These are phyloP conservation scores for Limosa lapponica DNA, from an alignment of 2,797 vertebrate species.

Conservation along the genomic window DNA sequence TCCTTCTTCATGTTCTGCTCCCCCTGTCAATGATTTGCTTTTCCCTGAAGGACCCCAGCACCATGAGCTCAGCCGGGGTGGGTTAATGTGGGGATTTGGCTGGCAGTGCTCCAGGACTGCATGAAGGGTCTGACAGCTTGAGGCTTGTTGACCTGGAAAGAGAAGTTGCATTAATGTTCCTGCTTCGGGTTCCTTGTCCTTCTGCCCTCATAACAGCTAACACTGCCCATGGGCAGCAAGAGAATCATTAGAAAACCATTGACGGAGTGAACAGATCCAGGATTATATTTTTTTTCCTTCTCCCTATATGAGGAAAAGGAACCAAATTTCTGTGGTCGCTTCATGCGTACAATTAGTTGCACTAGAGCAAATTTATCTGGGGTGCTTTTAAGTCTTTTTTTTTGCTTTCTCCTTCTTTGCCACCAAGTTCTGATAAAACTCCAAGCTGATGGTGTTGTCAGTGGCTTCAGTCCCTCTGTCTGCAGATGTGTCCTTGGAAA, in stretches of 20 bases:
- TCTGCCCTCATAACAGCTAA: not conserved
- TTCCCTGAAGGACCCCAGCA: not conserved
- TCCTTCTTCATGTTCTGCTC: not conserved
- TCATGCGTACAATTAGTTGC: not conserved
- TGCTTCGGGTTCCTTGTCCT: not conserved
- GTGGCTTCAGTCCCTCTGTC: not conserved
- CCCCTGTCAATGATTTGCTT: not conserved
- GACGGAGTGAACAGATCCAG: not conserved
- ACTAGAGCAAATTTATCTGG: not conserved
- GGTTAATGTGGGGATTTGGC: not conserved
- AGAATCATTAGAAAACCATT: not conserved
- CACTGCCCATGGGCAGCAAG: not conserved
- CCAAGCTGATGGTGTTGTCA: not conserved
- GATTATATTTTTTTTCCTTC: not conserved
- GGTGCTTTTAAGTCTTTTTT: not conserved
- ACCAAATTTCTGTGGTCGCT: not conserved
- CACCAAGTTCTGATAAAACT: not conserved
- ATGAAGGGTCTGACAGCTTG: not conserved
- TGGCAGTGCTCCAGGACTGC: not conserved
- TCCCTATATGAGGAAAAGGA: not conserved
- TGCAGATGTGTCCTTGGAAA: not conserved
- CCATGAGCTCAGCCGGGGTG: accelerated
- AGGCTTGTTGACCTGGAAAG: accelerated
- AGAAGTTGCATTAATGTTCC: not conserved
- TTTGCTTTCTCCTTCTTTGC: not conserved